Conservation (phyloP, 1,140 invertebrate genomes). For the Palaemon carinicauda region DNA sequence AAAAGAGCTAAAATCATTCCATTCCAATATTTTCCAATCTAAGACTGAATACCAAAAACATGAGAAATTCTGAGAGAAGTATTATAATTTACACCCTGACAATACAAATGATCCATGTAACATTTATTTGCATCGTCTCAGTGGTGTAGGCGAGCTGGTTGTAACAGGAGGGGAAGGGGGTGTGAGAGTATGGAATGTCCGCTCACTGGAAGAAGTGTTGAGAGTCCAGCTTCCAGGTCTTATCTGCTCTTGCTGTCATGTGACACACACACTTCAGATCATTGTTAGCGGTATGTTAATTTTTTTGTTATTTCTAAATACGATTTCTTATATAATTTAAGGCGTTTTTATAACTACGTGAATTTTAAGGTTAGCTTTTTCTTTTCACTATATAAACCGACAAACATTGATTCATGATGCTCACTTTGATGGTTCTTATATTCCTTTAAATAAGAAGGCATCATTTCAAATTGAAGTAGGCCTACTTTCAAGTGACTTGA, state of each 20-base stretch:
- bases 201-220: constrained; percentile 38
- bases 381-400: no score
- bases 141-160: constrained; percentile 45
- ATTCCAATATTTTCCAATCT: neutral
- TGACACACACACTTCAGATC: constrained; percentile 12
- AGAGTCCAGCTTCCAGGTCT: constrained; percentile 35
- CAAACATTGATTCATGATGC: no score
- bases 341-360: no score
- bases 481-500: no score
- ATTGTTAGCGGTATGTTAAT: constrained; percentile 29
- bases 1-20: neutral
- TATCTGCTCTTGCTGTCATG: constrained; percentile 33
- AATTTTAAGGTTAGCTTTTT: no score
- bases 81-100: neutral
- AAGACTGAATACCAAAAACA: neutral
- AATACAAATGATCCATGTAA: neutral
- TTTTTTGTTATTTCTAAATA: neutral
- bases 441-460: no score
- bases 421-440: no score
- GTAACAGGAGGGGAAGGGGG: constrained; percentile 34
- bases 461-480: no score
- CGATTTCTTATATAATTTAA: no score
- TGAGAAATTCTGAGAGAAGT: neutral
- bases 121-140: neutral
- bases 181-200: constrained; percentile 49